Conservation (phyloP, 2,113 vertebrate genomes). For the Orycteropus afer region DNA sequence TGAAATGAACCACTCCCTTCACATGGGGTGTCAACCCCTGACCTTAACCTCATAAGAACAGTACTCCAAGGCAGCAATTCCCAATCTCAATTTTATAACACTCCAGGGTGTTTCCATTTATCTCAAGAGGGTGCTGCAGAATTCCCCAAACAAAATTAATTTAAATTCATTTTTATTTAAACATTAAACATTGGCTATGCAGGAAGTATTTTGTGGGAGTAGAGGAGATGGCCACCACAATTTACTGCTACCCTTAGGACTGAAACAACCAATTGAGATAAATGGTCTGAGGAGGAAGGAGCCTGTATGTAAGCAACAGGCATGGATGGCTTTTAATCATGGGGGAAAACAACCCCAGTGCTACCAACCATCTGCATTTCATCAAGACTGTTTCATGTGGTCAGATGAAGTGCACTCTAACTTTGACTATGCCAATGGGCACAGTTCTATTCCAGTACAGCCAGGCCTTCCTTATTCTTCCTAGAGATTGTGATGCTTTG, state of each 20-base stretch:
- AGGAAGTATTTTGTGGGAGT: background rate
- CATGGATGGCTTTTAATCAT: background rate
- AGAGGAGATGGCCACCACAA: background rate
- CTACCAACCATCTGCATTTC: conserved; percentile 35
- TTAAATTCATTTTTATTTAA: conserved; percentile 66
- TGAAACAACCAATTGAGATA: background rate
- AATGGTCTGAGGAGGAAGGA: background rate
- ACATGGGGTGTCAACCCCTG: conserved; percentile 57
- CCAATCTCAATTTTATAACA: background rate
- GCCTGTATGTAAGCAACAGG: background rate
- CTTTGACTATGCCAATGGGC: background rate
- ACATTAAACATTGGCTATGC: background rate
- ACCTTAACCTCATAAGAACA: conserved; percentile 62
- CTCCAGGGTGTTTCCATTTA: conserved; percentile 48
- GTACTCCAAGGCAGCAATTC: background rate
- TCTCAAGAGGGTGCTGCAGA: conserved; percentile 50
- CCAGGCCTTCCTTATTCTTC: background rate
- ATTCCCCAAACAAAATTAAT: conserved; percentile 62
- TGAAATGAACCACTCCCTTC: conserved; percentile 58
- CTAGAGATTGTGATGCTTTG: conserved; percentile 18
- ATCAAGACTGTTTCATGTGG: conserved; percentile 13
- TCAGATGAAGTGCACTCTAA: background rate
- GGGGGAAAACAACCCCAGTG: background rate
- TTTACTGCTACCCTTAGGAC: background rate
- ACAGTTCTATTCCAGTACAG: background rate